Base-by-base conservation (phyloP, 2,113 vertebrate species). In the Proteles cristata region DNA sequence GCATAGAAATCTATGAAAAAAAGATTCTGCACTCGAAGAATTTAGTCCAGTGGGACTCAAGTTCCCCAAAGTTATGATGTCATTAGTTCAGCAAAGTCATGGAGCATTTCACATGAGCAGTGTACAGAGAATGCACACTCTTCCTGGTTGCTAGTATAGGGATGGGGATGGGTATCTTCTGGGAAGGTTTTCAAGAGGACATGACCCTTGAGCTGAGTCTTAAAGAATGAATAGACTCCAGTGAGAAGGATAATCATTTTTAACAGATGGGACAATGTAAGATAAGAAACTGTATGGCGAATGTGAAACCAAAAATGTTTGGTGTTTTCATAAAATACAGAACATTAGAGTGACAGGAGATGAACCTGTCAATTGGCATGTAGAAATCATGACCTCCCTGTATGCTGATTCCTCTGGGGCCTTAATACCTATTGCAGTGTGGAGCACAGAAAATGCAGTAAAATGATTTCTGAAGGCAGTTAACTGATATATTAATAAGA, bases 101-200 rank as follows among this genome's bases (percentile, higher is more conserved):
- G 50, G 19, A 81, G 2, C 4, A 63, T 21, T 55, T 85, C 21
- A n/a, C 28, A 9, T 68, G 15, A 55, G 25, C 19, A 33, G 21
- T 2, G 28, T n/a, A 43, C 33, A 5, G 7, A 80, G 43, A 89
- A 74, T 19, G 31, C 26, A 28, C 4, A 1, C 14, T 23, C 31
- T 15, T 39, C 33, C 2, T 26, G 35, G 11, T 2, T 0, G 5
- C 14, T 45, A 25, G 15, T 33, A 6, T 82, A 2, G 10, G 2
- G 0, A 33, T 2, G 39, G 4, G 8, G 6, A 7, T 33, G 8
- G 11, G 16, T 33, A 2, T 45, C 8, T 96, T 96, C 53, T 16
- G 0, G 35, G 23, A 77, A 63, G 7, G 6, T 89, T 68, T 79
- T 63, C 35, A n/a, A 61, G 43, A 66, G 4, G 55, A 66, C 1